These are phyloP conservation scores for Epinotia bilunana DNA, from an alignment of 2,888 invertebrate genomes.

Conservation along the genomic window DNA sequence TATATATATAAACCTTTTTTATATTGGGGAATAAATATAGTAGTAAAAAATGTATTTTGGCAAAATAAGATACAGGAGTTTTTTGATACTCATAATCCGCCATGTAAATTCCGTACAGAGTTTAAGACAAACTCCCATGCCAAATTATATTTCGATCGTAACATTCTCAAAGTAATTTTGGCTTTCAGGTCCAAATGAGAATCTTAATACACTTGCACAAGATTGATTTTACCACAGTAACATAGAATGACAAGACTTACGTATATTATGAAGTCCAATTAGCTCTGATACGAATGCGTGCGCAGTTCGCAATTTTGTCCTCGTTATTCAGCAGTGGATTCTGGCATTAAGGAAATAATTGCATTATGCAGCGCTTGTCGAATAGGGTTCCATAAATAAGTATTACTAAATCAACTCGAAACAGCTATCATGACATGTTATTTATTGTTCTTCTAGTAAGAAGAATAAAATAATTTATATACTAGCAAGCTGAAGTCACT, in stretches of 20 bases:
- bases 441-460: background rate
- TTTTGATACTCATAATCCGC: too few relatives aligned
- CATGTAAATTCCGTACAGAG: background rate
- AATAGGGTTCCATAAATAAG: background rate
- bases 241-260: background rate
- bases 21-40: too few relatives aligned
- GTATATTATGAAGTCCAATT: background rate
- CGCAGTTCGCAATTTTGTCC: background rate
- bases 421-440: background rate
- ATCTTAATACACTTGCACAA: background rate
- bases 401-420: background rate
- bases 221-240: background rate
- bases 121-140: background rate
- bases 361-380: background rate
- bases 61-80: too few relatives aligned
- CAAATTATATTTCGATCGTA: background rate
- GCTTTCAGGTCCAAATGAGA: background rate
- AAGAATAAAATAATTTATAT: too few relatives aligned
- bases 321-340: slow-evolving; percentile 1
- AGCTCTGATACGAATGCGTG: slow-evolving; percentile 2
- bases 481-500: too few relatives aligned
- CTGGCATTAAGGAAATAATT: background rate
- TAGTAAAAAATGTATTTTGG: too few relatives aligned
- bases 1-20: too few relatives aligned
- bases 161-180: background rate